Conservation (phyloP, 2,797 vertebrate species). For the Microctenopoma stevenorrisi region DNA sequence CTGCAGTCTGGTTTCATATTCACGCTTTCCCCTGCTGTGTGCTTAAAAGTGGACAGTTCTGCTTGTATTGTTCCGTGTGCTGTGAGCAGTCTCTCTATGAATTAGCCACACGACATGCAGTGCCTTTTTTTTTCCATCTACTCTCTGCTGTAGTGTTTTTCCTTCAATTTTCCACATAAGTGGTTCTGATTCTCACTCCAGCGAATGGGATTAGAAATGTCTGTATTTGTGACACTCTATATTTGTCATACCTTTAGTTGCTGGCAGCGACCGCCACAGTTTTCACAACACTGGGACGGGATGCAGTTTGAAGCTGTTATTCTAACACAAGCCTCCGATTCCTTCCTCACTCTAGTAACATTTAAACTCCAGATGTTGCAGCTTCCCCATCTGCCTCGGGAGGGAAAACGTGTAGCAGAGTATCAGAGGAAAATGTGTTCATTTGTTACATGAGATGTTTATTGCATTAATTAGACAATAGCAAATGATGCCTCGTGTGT, state of each 20-base stretch:
- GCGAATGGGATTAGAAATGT: slow-evolving; percentile 64
- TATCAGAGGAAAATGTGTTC: slow-evolving; percentile 88
- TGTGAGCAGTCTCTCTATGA: slow-evolving; percentile 67
- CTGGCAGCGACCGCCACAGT: slow-evolving; percentile 36
- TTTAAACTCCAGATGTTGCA: slow-evolving; percentile 89
- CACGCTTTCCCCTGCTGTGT: neutral
- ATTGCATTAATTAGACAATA: slow-evolving; percentile 98
- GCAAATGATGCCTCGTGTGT: slow-evolving; percentile 94
- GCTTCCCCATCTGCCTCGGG: slow-evolving; percentile 83
- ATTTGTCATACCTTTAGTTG: slow-evolving; percentile 69
- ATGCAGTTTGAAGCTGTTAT: slow-evolving; percentile 33
- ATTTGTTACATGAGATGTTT: slow-evolving; percentile 92
- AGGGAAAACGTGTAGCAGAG: slow-evolving; percentile 79
- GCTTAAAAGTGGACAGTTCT: slow-evolving; percentile 42
- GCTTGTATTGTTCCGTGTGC: slow-evolving; percentile 54
- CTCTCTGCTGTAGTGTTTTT: slow-evolving; percentile 74
- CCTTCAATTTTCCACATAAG: slow-evolving; percentile 80
- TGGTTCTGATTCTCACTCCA: slow-evolving; percentile 62
- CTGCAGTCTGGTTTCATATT: slow-evolving; percentile 26
- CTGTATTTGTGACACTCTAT: slow-evolving; percentile 51
- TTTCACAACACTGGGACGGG: slow-evolving; percentile 36
- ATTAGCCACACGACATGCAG: slow-evolving; percentile 72
- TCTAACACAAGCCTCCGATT: slow-evolving; percentile 77
- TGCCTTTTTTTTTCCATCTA: slow-evolving; percentile 72
- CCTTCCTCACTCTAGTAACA: slow-evolving; percentile 80